Evolutionary conservation across 2,113 vertebrate genomes (phyloP), one percentile per base, ranked within the genome.

Genomic region (Serilophus lunatus): DNA sequence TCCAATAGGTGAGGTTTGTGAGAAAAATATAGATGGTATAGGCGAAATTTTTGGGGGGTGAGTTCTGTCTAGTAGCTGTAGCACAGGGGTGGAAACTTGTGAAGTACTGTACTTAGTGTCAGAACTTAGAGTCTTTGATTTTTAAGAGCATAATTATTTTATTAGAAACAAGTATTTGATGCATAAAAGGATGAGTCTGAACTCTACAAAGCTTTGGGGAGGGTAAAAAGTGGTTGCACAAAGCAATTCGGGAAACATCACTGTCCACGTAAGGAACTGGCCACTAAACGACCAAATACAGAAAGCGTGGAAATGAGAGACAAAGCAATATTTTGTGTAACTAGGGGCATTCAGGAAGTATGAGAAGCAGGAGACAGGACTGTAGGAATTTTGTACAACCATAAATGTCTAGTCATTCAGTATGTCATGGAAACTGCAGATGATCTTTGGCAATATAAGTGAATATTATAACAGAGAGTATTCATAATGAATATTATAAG

Each of bases 291-390:
- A n/a, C 44, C 0, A 0, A 74, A 75, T 6, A 92, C 40, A 86
- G 81, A 74, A 86, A 91, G 74, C 0, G 1, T 89, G 87, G 85
- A 94, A 85, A 75, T 26, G 54, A 31, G 74, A 94, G 65, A 95
- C 70, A 95, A 95, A 96, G 82, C 74, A 85, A 50, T 69, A 51
- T 44, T 91, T 59, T 75, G 70, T 91, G 70, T 68, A 11, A 71
- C 9, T 9, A 16, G 51, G 29, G 36, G 65, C 90, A 92, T 84
- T 49, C 72, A 87, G 96, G 95, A 96, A 91, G 65, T 49, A 92
- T 87, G 95, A 95, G 70, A 90, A 82, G 84, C 42, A 26, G 90
- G 96, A 47, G 85, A n/a, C 47, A 72, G 56, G 33, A 59, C 81
- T 75, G 33, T 1, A 75, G 60, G 57, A 90, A 90, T 94, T 85